Base-by-base conservation (phyloP, 2,113 vertebrate genomes). In the Solea senegalensis region DNA sequence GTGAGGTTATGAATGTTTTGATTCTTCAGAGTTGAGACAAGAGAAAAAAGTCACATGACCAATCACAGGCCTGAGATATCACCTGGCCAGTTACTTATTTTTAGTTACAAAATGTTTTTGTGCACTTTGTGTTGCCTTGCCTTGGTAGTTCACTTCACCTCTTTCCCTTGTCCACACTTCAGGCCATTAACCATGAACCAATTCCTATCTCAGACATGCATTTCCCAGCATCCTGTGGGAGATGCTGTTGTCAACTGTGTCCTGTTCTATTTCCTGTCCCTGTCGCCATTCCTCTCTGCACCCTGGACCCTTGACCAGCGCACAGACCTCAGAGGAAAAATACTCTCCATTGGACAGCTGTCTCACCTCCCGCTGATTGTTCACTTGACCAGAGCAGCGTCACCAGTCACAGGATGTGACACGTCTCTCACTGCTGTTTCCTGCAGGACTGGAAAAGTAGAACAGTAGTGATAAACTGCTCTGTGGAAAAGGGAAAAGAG, bases 221-320 rank as follows among this genome's bases (percentile, higher is more conserved):
- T 80, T 73, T 81, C 43, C 67, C 83, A 63, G 78, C 88, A 88
- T 92, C 90, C 90, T 91, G 85, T 86, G 60, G 76, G 81, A 73
- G 80, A 82, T 57, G 78, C 49, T 45, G 40, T 66, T 83, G 75
- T 88, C 86, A 84, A 53, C 79, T 69, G 40, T n/a, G 78, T 90
- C 90, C 89, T 86, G 74, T 67, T 71, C 60, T 39, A 68, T 69
- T 81, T 87, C 86, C 83, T 76, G 72, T 60, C 74, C 70, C 78
- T 14, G 61, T 78, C 57, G 8, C 69, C 69, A 40, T 85, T 21
- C 65, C 74, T 82, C 56, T 48, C 52, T 40, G 11, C 21, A 59
- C 65, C 71, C 7, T 3, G 43, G 72, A 69, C 69, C 74, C 52
- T 28, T 27, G 54, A 71, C 80, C 63, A 26, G 21, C 4, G 49